Evolutionary conservation across 2,888 invertebrate genomes (phyloP).

Genomic region (Andricus quercusramuli): DNA sequence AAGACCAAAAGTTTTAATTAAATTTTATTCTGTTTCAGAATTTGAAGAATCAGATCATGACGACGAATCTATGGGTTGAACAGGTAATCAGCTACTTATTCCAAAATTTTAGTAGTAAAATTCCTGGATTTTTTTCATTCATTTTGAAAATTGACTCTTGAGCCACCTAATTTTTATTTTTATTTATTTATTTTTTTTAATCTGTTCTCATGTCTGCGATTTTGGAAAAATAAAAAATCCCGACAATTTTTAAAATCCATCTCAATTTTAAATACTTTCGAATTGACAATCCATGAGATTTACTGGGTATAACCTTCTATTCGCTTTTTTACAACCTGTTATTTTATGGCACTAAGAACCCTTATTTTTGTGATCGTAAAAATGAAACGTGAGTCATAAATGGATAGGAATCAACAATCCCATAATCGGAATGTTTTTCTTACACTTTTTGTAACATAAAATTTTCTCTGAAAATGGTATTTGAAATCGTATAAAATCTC

Average conservation of each 20-base stretch:
- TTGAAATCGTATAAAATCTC: no score
- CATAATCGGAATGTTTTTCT: no score
- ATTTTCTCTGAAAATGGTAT: no score
- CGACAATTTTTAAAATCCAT: background rate
- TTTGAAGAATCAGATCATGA: conserved; percentile 85
- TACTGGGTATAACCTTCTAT: background rate
- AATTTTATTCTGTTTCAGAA: conserved; percentile 80
- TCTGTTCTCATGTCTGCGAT: no score
- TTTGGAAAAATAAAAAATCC: no score
- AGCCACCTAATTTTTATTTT: no score
- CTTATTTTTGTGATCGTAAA: conserved; percentile 24
- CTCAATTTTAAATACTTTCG: background rate
- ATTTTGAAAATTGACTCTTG: no score
- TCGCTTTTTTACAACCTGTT: background rate
- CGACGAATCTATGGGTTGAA: conserved; percentile 84
- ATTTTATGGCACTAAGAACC: background rate
- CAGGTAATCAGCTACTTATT: conserved; percentile 80
- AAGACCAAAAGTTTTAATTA: no score
- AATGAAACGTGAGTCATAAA: background rate
- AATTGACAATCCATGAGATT: background rate
- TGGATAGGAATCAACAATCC: background rate
- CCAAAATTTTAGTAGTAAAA: background rate
- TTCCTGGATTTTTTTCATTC: no score
- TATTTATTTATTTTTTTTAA: no score
- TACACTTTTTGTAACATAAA: no score